Conservation (phyloP, 2,888 invertebrate species). For the Aradus depressus region DNA sequence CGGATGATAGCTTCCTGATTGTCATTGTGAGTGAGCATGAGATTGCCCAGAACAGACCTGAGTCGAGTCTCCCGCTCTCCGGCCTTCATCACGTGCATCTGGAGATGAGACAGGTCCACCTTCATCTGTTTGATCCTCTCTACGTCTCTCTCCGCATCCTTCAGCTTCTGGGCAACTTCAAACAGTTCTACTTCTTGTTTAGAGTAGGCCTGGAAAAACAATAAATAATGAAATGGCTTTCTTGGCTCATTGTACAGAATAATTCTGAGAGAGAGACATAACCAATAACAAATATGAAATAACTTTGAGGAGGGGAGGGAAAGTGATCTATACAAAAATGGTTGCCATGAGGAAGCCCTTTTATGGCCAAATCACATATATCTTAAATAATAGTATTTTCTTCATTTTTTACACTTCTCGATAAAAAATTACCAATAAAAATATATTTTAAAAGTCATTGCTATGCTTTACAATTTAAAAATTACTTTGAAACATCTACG, state of each 20-base stretch:
- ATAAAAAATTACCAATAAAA: too few relatives aligned
- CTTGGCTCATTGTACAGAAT: too few relatives aligned
- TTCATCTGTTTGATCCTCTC: conserved; percentile 42
- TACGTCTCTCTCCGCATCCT: conserved; percentile 41
- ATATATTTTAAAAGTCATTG: too few relatives aligned
- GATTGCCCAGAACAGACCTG: conserved; percentile 42
- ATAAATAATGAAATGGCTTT: conserved; percentile 10
- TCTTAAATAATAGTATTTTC: too few relatives aligned
- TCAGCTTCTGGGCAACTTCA: conserved; percentile 39
- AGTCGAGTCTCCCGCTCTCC: conserved; percentile 47
- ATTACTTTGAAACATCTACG: too few relatives aligned
- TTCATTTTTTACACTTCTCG: too few relatives aligned
- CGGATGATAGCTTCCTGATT: too few relatives aligned
- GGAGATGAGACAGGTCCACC: conserved; percentile 43
- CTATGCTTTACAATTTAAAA: too few relatives aligned
- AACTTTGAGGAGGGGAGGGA: too few relatives aligned
- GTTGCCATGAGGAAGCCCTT: background rate
- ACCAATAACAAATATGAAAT: background rate
- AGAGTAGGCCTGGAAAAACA: conserved; percentile 38
- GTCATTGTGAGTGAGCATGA: conserved; percentile 39
- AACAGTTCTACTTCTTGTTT: conserved; percentile 39
- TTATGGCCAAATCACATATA: background rate
- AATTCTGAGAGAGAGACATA: too few relatives aligned
- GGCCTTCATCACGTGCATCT: conserved; percentile 45
- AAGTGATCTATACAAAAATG: background rate